phyloP scores from a whole-genome alignment of 2,113 vertebrate species.

The Buteo buteo region DNA sequence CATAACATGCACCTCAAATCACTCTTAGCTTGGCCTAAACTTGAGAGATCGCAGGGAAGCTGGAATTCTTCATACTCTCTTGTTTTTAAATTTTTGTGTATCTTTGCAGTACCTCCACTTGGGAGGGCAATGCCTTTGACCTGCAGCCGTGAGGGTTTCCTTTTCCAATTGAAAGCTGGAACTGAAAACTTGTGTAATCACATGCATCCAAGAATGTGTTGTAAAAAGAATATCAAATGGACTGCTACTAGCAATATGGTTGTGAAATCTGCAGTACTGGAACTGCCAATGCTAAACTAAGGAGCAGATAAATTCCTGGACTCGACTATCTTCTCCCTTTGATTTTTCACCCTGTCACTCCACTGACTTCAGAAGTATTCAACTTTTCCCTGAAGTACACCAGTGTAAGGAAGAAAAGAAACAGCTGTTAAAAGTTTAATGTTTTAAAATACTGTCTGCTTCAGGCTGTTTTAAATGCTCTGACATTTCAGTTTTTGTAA shows the following conservation, averaged over 20 bases:
- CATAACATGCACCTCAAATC: background rate
- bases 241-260: background rate
- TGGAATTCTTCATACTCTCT: background rate
- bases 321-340: background rate
- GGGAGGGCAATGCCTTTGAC: background rate
- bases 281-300: background rate
- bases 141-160: background rate
- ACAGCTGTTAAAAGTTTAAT: conserved; percentile 9
- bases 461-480: background rate
- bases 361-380: background rate
- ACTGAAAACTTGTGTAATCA: background rate
- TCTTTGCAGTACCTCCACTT: background rate
- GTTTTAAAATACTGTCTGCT: background rate
- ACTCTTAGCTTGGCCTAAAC: background rate
- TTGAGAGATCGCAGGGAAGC: background rate
- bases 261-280: background rate
- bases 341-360: background rate
- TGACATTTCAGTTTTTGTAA: background rate
- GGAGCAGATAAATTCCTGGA: background rate
- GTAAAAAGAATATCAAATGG: background rate
- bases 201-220: background rate
- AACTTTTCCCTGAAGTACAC: background rate
- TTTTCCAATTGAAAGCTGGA: background rate
- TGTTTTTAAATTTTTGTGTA: background rate
- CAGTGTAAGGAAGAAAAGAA: background rate